phyloP scores from a whole-genome alignment of 2,888 invertebrate species.

The Dexiosoma caninum region DNA sequence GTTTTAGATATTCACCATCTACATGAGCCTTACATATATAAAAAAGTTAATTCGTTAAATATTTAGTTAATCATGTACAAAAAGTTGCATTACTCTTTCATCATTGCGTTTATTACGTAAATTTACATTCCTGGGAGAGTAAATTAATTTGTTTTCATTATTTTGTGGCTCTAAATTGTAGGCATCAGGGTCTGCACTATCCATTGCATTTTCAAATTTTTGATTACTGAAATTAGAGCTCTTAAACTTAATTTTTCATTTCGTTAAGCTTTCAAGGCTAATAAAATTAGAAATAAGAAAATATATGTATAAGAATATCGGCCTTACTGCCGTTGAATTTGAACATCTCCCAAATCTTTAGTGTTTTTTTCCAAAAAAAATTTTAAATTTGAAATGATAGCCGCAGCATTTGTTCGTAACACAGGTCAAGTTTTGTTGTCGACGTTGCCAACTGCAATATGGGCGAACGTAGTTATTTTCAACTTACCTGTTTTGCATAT shows the following conservation, averaged over 20 bases:
- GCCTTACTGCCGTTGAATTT: too few species aligned
- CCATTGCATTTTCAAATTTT: slow-evolving; percentile 19
- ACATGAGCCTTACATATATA: slow-evolving; percentile 62
- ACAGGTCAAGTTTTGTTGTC: too few species aligned
- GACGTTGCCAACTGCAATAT: too few species aligned
- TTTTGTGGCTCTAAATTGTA: slow-evolving; percentile 44
- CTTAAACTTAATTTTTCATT: not conserved
- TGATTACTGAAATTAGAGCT: slow-evolving; percentile 62
- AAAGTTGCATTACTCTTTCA: not conserved
- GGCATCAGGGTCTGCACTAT: slow-evolving; percentile 41
- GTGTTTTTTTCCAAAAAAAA: too few species aligned
- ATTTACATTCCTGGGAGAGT: slow-evolving; percentile 11
- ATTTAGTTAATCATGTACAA: not conserved
- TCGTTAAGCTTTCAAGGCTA: not conserved
- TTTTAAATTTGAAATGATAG: too few species aligned
- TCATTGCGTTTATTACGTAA: slow-evolving; percentile 65
- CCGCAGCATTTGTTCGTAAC: too few species aligned
- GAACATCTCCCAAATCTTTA: too few species aligned
- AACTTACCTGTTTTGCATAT: slow-evolving; percentile 45
- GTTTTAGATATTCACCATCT: slow-evolving; percentile 72
- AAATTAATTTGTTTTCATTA: not conserved
- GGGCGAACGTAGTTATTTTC: not conserved
- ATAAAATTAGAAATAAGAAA: too few species aligned
- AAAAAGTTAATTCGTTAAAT: not conserved
- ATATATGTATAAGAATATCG: not conserved